These are phyloP conservation scores for Ptychoptera contaminata DNA, from an alignment of 2,888 invertebrate genomes.

Conservation along the genomic window DNA sequence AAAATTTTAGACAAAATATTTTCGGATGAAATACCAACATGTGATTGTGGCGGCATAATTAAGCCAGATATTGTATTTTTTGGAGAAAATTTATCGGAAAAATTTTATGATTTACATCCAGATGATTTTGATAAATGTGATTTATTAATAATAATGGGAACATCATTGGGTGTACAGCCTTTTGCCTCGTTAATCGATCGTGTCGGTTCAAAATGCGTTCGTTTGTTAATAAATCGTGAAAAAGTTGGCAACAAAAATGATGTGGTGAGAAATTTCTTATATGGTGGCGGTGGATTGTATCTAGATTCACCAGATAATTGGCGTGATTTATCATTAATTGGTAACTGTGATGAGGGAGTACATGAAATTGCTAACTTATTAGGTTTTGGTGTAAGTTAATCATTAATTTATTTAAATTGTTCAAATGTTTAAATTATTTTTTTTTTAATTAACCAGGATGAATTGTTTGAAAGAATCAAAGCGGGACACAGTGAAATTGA, in stretches of 20 bases:
- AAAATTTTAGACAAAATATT: slow-evolving; percentile 49
- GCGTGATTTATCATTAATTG: slow-evolving; percentile 66
- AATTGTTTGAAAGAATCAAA: slow-evolving; percentile 39
- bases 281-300: slow-evolving; percentile 41
- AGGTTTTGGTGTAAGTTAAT: slow-evolving; percentile 55
- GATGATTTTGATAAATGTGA: slow-evolving; percentile 76
- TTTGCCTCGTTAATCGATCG: slow-evolving; percentile 79
- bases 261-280: slow-evolving; percentile 19
- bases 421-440: background rate
- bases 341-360: slow-evolving; percentile 73
- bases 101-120: slow-evolving; percentile 52
- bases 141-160: slow-evolving; percentile 86
- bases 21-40: slow-evolving; percentile 57
- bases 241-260: slow-evolving; percentile 40
- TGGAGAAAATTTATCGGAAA: slow-evolving; percentile 72
- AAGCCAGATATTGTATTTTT: slow-evolving; percentile 96
- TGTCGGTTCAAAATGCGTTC: slow-evolving; percentile 54
- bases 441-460: slow-evolving; percentile 34
- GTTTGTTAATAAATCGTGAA: slow-evolving; percentile 78
- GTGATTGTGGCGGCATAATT: slow-evolving; percentile 63
- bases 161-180: slow-evolving; percentile 86
- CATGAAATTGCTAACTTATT: slow-evolving; percentile 54
- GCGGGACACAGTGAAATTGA: slow-evolving; percentile 40
- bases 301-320: slow-evolving; percentile 45
- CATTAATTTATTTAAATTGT: slow-evolving; percentile 2